phyloP scores from a whole-genome alignment of 2,113 vertebrate genomes.

The Cochlearius cochlearius region DNA sequence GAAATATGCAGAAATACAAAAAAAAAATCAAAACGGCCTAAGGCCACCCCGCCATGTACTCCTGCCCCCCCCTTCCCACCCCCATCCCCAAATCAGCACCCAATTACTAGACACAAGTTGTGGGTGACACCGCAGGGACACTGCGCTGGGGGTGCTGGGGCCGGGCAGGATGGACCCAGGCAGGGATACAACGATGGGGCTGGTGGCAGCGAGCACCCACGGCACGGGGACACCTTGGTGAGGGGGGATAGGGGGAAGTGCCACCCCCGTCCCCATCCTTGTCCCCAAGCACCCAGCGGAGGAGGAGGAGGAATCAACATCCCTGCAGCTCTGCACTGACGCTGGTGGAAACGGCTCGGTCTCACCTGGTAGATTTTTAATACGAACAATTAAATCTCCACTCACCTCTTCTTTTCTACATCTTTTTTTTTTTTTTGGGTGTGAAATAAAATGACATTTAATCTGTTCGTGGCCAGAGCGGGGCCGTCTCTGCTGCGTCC shows the following conservation, averaged over 20 bases:
- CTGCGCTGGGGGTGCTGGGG: accelerated
- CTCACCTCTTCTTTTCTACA: constrained; percentile 92
- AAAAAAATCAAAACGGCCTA: background rate
- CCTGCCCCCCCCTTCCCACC: background rate
- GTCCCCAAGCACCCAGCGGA: accelerated
- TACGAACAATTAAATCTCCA: constrained; percentile 73
- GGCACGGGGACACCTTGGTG: background rate
- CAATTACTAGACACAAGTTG: background rate
- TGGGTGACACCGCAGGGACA: background rate
- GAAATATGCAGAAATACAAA: background rate
- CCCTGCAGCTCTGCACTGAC: background rate
- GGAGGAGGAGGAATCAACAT: background rate
- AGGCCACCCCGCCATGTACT: accelerated
- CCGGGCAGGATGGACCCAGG: background rate
- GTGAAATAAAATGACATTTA: constrained; percentile 89
- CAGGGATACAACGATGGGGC: background rate
- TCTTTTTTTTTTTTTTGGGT: constrained; percentile 69
- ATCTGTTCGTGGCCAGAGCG: constrained; percentile 58
- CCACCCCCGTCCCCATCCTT: background rate
- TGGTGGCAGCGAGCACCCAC: accelerated
- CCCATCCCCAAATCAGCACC: background rate
- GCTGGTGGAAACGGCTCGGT: constrained; percentile 75
- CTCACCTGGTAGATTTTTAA: constrained; percentile 78
- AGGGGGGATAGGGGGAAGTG: background rate
- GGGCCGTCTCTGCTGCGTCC: background rate